Percentiles rank a stretch among this genome's conserved stretches.
Evolutionary conservation across 2,113 vertebrate species (phyloP).

Genomic region (Phaethon lepturus): DNA sequence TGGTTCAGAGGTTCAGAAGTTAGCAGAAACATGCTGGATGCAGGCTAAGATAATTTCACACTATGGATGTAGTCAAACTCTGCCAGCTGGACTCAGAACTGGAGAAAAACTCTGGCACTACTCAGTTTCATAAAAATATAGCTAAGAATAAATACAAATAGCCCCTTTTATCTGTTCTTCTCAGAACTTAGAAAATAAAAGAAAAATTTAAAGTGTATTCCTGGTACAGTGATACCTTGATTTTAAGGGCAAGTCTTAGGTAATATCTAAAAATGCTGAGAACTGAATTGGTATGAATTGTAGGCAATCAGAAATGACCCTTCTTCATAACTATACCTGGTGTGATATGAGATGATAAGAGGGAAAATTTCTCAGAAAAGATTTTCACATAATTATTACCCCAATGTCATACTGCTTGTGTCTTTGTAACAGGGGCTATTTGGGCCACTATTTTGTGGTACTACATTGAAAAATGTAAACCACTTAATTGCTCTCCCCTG

Average conservation of each 20-base stretch:
- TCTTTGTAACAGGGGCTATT: not conserved
- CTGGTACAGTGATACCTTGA: not conserved
- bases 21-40: not conserved
- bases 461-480: not conserved
- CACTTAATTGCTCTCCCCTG: not conserved
- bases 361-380: not conserved
- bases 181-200: not conserved
- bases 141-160: slow-evolving; percentile 1
- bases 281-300: not conserved
- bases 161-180: not conserved
- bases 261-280: not conserved
- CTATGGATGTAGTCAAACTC: not conserved
- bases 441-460: not conserved
- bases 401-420: not conserved
- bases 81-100: slow-evolving; percentile 32
- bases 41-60: not conserved
- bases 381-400: not conserved
- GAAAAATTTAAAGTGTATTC: not conserved
- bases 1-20: not conserved
- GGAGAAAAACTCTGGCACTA: not conserved
- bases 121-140: not conserved
- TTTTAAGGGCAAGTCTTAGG: not conserved
- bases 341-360: not conserved
- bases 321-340: not conserved
- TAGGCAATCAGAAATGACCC: not conserved